These are phyloP conservation scores for Circaetus cinerascens DNA, from an alignment of 2,113 vertebrate genomes.

Conservation along the genomic window DNA sequence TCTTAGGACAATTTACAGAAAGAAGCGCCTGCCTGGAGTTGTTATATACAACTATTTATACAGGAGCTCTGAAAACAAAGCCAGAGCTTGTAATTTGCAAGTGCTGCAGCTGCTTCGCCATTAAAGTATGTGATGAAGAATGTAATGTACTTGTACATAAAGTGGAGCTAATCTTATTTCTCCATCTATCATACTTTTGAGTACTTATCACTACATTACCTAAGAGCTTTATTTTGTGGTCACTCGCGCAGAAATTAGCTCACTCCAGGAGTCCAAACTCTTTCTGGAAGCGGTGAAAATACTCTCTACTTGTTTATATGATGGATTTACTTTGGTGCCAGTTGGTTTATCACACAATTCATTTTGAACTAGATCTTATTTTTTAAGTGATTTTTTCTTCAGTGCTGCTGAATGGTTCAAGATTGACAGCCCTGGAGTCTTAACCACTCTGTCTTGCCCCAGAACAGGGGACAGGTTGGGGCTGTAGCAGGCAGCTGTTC, in stretches of 20 bases:
- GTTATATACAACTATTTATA: background rate
- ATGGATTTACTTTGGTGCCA: slow-evolving; percentile 13
- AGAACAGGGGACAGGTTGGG: background rate
- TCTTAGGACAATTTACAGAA: background rate
- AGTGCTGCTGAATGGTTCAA: background rate
- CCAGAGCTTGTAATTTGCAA: background rate
- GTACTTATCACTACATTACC: background rate
- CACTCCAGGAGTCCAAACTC: background rate
- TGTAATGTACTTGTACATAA: background rate
- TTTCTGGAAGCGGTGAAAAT: background rate
- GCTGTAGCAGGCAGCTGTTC: background rate
- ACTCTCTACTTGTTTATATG: background rate
- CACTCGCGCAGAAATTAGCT: background rate
- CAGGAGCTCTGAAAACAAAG: slow-evolving; percentile 17
- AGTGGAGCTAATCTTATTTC: background rate
- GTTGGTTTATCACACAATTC: background rate
- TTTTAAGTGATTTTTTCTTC: background rate
- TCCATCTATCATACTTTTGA: background rate
- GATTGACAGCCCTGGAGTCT: background rate
- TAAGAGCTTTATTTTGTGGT: background rate
- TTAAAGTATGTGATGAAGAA: slow-evolving; percentile 4
- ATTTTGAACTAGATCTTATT: background rate
- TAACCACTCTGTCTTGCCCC: background rate
- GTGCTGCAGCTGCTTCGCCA: background rate
- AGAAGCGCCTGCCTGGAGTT: background rate